Evolutionary conservation across 2,797 vertebrate species (phyloP).

Genomic region (Lagodon rhomboides): DNA sequence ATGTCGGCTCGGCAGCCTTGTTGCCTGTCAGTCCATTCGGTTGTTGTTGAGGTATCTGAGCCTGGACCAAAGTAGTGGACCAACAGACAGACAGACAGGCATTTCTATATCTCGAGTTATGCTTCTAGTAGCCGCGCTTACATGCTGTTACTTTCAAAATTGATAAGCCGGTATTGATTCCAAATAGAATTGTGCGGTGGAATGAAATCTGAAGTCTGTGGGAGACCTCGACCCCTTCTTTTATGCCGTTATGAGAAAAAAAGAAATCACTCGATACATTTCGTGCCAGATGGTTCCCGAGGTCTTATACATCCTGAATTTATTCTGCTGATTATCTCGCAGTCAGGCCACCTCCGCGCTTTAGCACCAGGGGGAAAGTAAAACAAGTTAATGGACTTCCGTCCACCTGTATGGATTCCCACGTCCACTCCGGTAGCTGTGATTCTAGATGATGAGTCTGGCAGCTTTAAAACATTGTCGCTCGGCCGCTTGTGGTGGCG

Average conservation of each 20-base stretch:
- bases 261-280: neutral
- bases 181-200: neutral
- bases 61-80: neutral
- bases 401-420: neutral
- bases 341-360: neutral
- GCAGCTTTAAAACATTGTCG: neutral
- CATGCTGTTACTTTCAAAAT: neutral
- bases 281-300: neutral
- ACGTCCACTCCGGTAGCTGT: neutral
- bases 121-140: no score
- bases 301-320: neutral
- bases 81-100: neutral
- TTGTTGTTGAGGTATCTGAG: no score
- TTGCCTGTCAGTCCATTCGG: neutral
- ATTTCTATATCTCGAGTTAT: neutral
- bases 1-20: no score
- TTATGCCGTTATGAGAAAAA: neutral
- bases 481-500: neutral
- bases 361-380: neutral
- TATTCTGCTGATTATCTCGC: neutral
- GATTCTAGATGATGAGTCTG: neutral
- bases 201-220: conserved; percentile 4
- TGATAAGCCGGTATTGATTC: neutral
- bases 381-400: conserved; percentile 2
- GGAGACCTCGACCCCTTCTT: neutral